Evolutionary conservation across 2,888 invertebrate genomes (phyloP), one percentile per base, ranked within the genome.

Genomic region (Brenthis daphne): DNA sequence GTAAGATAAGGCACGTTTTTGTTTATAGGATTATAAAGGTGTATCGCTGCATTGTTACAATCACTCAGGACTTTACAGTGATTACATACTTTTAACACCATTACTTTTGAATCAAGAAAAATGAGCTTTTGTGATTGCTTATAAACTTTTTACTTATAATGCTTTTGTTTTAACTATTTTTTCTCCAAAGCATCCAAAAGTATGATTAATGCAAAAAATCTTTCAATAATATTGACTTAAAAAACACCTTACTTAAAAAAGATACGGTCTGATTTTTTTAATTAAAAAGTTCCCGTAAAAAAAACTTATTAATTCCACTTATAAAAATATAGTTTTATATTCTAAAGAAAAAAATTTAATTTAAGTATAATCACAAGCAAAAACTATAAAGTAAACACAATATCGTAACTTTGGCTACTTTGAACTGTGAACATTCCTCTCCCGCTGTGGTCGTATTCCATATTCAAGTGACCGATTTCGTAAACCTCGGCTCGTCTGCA

Each of bases 1-100:
- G 8, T 43, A 56, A 68, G 72, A 72, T 72, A 72, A 70, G 72
- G 68, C 72, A 70, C 72, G 72, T 72, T 56, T 65, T 58, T 65
- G 58, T 55, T 61, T 65, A 64, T 48, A 50, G 53, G 67, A 69
- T 64, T 69, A 64, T 65, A 61, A 65, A 54, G 43, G 37, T 67
- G 37, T 54, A 56, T 58, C 56, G 54, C 47, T 47, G 53, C 63
- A 64, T 66, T 70, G 66, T 50, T 70, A 66, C 47, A 53, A 67
- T 70, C 64, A 51, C 13, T 53, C 33, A 47, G n/a, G 50, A 63
- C 65, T 67, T 48, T 48, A 5, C 33, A 51, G 64, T 57, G 43
- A 64, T 58, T 53, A 20, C 8, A 47, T 16, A 53, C 51, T 61
- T 65, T 51, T 67, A 48, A 48, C 16, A 3, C 24, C 57, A 5